Base-by-base conservation (phyloP, 1,140 invertebrate species). In the Trichomalopsis sarcophagae region DNA sequence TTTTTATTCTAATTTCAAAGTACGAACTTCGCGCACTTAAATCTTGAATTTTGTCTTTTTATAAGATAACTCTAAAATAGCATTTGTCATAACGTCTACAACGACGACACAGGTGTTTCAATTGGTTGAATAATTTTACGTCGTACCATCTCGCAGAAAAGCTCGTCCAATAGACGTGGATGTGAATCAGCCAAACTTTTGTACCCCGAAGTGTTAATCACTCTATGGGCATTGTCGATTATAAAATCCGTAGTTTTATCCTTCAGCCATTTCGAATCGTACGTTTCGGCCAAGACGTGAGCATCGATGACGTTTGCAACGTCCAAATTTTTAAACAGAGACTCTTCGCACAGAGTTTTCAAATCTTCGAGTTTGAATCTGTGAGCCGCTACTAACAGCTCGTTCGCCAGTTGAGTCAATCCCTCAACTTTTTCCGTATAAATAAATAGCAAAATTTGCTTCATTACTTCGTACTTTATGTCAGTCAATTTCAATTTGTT, bases 281-380 rank as follows among this genome's bases (percentile, higher is more conserved):
- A 40, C 14, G 44, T n/a, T 44, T 75, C 73, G 10, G 73, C 73
- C 14, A 75, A 33, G 3, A 44, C 7, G 14, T 21, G 33, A 2
- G 10, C 10, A 40, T 75, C 36, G 21, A 75, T 40, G 9, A 21
- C 73, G 36, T 75, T 75, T 2, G 10, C 6, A 10, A 36, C 21
- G 14, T 5, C 5, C 21, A 75, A 40, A 21, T 75, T 33, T n/a
- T 75, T 40, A 11, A 27, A 75, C 27, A 75, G 14, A 14, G 27
- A 9, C 2, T 75, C 36, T 75, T 75, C 73, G 21, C 73, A 75
- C 9, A 36, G 0, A 7, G 21, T 10, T 40, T 75, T 75, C 21
- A 75, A 75, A 36, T 75, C 36, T n/a, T 75, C 73, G 10, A 75
- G 73, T 44, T 40, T 14, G 17, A 36, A 75, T 75, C 9, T n/a